Conservation (phyloP, 2,113 vertebrate genomes). For the Chrysemys picta region DNA sequence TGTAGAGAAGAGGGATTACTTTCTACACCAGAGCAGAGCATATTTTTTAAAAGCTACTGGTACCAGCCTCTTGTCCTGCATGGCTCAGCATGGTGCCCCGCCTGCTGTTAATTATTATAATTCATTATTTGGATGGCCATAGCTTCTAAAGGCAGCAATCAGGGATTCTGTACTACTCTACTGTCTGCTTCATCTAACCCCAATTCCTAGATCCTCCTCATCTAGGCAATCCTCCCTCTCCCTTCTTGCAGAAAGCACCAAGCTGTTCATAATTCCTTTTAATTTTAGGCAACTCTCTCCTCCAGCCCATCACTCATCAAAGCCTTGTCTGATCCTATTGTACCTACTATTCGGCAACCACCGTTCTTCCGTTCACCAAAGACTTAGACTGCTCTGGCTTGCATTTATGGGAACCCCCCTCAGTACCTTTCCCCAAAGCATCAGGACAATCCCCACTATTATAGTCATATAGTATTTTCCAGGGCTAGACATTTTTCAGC, state of each 20-base stretch:
- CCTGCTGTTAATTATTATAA: no score
- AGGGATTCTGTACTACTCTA: neutral
- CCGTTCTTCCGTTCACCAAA: neutral
- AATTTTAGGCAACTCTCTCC: neutral
- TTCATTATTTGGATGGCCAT: neutral
- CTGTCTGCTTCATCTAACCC: neutral
- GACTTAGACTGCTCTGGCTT: neutral
- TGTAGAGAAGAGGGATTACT: slow-evolving; percentile 36
- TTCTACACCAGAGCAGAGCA: neutral
- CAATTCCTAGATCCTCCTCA: neutral
- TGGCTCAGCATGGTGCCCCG: neutral
- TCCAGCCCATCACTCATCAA: neutral
- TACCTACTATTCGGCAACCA: neutral
- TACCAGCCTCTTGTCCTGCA: slow-evolving; percentile 17
- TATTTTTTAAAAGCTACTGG: slow-evolving; percentile 15
- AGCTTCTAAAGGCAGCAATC: neutral
- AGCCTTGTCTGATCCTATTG: neutral
- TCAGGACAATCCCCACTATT: neutral
- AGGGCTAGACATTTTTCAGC: neutral
- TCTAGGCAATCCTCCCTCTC: neutral
- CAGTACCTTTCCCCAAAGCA: neutral
- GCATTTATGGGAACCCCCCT: neutral
- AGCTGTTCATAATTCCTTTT: neutral
- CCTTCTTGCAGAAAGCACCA: neutral
- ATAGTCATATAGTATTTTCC: neutral